These are phyloP conservation scores for Chromoteleia sp. DNA, from an alignment of 2,888 invertebrate species.

Conservation along the genomic window DNA sequence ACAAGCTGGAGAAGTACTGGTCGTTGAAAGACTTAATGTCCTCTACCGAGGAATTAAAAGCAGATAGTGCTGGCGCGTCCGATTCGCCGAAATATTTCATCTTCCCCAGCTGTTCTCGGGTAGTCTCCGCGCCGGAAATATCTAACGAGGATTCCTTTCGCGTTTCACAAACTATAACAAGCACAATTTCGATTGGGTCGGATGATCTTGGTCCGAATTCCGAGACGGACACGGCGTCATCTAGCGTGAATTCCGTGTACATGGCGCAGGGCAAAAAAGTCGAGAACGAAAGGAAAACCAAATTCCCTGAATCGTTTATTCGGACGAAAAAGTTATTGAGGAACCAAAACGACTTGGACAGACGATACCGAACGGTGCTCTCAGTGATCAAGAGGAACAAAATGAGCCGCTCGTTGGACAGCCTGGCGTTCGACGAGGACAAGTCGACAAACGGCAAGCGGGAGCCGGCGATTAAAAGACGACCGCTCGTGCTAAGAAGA, in stretches of 20 bases:
- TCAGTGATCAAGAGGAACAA: slow-evolving; percentile 50
- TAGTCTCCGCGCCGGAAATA: slow-evolving; percentile 79
- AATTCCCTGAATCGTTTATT: slow-evolving; percentile 76
- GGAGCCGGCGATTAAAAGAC: slow-evolving; percentile 62
- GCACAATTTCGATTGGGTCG: slow-evolving; percentile 74
- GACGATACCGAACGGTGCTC: slow-evolving; percentile 53
- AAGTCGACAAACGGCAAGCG: slow-evolving; percentile 16
- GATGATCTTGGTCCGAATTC: slow-evolving; percentile 62
- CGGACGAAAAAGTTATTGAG: slow-evolving; percentile 74
- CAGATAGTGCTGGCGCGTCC: slow-evolving; percentile 53
- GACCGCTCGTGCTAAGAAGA: slow-evolving; percentile 67
- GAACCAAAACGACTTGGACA: slow-evolving; percentile 72
- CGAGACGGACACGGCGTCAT: slow-evolving; percentile 61
- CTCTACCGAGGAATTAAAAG: slow-evolving; percentile 72
- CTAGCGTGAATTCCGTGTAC: slow-evolving; percentile 65
- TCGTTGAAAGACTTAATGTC: slow-evolving; percentile 78
- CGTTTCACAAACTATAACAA: slow-evolving; percentile 73
- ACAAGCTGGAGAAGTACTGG: slow-evolving; percentile 80
- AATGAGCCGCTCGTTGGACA: slow-evolving; percentile 73
- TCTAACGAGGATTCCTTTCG: slow-evolving; percentile 73
- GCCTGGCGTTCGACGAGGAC: slow-evolving; percentile 26
- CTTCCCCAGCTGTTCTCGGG: slow-evolving; percentile 77
- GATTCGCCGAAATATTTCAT: slow-evolving; percentile 75
- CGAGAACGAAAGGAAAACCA: slow-evolving; percentile 58
- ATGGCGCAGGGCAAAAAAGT: slow-evolving; percentile 42